Evolutionary conservation across 1,140 invertebrate genomes (phyloP).

Genomic region (Panagrolaimus sp.): DNA sequence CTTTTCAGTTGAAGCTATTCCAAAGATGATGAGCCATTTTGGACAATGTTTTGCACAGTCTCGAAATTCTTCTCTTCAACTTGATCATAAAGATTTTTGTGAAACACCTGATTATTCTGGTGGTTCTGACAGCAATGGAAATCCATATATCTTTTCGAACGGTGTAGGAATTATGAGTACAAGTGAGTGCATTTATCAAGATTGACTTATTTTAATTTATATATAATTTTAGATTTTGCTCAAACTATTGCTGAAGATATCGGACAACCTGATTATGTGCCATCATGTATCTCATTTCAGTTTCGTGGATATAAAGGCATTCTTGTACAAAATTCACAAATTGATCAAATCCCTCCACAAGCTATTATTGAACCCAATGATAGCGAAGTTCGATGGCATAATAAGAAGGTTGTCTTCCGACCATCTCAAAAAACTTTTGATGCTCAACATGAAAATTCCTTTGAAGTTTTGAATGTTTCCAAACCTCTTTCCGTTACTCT

Average conservation of each 20-base stretch:
- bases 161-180: background rate
- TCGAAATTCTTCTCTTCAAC: background rate
- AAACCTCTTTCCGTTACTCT: background rate
- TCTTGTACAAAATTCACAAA: background rate
- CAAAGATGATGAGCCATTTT: background rate
- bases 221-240: background rate
- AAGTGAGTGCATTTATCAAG: background rate
- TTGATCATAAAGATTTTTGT: too few relatives aligned
- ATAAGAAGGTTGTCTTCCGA: background rate
- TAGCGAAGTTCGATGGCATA: background rate
- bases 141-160: background rate
- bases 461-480: background rate
- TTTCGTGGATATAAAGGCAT: background rate
- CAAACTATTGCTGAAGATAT: background rate
- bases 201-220: too few relatives aligned
- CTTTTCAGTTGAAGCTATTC: background rate
- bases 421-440: conserved; percentile 7
- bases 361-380: background rate
- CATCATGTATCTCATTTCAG: background rate
- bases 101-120: too few relatives aligned
- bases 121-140: background rate
- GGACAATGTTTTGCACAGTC: conserved; percentile 9
- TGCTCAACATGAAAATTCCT: background rate
- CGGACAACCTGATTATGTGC: background rate
- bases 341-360: conserved; percentile 9